Evolutionary conservation across 2,113 vertebrate species (phyloP), one percentile per base, ranked within the genome.

Genomic region (Castor canadensis): DNA sequence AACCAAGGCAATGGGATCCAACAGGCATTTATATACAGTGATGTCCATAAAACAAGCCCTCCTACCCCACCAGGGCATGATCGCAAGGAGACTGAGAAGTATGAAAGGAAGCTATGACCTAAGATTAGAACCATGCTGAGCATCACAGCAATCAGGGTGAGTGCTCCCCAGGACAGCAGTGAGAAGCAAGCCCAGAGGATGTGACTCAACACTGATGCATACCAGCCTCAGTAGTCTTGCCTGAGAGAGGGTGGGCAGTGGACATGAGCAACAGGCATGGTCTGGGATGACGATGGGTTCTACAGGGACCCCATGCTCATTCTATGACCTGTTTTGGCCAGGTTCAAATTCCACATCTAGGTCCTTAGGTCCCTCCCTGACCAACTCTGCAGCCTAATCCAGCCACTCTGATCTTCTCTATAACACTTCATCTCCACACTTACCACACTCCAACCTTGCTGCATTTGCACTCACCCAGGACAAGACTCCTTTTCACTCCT

Each of bases 191-290:
- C 3, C 47, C 30, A 43, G 62, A 5, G n/a, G 24, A 49, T 24
- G 58, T 10, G 40, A 5, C 38, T 64, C 47, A 5, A 26, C 0
- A 0, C 73, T 9, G 17, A 32, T 0, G 11, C 28, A n/a, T 17
- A 40, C 15, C 35, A 58, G 38, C 13, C 30, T 38, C 0, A 0
- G 43, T 3, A n/a, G 58, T 43, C 26, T 58, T 1, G 0, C 60
- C 30, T 24, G 35, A 47, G 35, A 8, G 1, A 7, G 16, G 16
- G 4, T 60, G 15, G n/a, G 24, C 38, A 11, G 79, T 1, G 45
- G 86, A 24, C 24, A 38, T 0, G 16, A 26, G 66, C 15, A 43
- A 17, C 7, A 30, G 13, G 30, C 17, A 8, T 0, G 22, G 26
- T 9, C 32, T 40, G 30, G 64, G n/a, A 40, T 35, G 28, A 54